Percentiles rank a stretch among this genome's conserved stretches.
phyloP scores from a whole-genome alignment of 2,113 vertebrate species.

The Mystacornis crossleyi region DNA sequence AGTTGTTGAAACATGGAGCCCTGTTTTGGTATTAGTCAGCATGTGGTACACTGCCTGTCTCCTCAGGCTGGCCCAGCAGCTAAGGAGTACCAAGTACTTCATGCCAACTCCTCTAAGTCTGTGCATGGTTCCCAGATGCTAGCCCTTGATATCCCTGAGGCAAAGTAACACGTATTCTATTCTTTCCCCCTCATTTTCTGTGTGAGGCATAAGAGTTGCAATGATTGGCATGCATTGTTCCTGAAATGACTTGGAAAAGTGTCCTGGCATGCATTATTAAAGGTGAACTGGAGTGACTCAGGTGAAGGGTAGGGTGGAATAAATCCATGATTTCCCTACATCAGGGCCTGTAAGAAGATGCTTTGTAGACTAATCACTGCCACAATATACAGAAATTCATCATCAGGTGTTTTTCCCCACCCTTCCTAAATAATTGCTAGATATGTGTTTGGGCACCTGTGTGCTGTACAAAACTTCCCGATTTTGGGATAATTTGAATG shows the following conservation, averaged over 20 bases:
- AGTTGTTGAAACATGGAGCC: neutral
- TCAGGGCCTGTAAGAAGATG: neutral
- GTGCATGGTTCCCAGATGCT: neutral
- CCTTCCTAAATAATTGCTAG: neutral
- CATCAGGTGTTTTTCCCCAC: neutral
- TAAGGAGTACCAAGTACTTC: neutral
- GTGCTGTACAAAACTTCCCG: neutral
- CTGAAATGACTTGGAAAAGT: constrained; percentile 13
- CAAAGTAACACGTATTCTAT: neutral
- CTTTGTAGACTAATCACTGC: constrained; percentile 3
- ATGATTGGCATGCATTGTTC: constrained; percentile 10
- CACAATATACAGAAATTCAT: constrained; percentile 6
- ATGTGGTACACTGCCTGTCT: neutral
- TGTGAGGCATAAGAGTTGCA: constrained; percentile 3
- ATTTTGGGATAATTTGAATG: neutral
- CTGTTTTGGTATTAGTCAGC: neutral
- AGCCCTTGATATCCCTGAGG: neutral
- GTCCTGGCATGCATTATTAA: constrained; percentile 18
- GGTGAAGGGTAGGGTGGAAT: neutral
- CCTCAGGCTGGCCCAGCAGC: neutral
- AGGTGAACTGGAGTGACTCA: constrained; percentile 17
- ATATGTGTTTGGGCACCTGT: neutral
- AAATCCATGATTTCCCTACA: neutral
- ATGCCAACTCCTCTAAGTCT: neutral
- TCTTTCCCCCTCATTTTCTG: constrained; percentile 21